These are phyloP conservation scores for Aleiodes leptofemur DNA, from an alignment of 2,888 invertebrate genomes.

Conservation along the genomic window DNA sequence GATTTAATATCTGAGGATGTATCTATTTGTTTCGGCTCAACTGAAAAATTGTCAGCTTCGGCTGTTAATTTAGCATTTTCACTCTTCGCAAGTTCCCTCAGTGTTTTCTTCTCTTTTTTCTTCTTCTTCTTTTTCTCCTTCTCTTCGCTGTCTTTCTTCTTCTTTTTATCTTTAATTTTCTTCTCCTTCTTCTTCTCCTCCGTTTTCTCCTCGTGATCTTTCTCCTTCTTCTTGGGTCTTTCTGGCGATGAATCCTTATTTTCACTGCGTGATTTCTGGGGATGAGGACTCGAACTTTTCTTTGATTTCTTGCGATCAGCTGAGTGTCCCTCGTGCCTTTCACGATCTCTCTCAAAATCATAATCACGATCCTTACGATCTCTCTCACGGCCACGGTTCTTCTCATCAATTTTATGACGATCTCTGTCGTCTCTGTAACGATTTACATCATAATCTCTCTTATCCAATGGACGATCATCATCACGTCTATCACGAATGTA, in stretches of 20 bases:
- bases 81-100: slow-evolving; percentile 63
- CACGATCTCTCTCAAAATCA: slow-evolving; percentile 72
- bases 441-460: slow-evolving; percentile 70
- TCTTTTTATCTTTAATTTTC: slow-evolving; percentile 76
- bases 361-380: slow-evolving; percentile 66
- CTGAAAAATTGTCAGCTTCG: slow-evolving; percentile 41
- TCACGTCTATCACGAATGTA: slow-evolving; percentile 66
- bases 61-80: slow-evolving; percentile 42
- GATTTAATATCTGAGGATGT: slow-evolving; percentile 15
- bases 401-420: slow-evolving; percentile 70
- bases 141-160: slow-evolving; percentile 78
- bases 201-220: slow-evolving; percentile 75
- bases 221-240: slow-evolving; percentile 78
- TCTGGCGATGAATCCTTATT: slow-evolving; percentile 72
- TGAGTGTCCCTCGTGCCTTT: slow-evolving; percentile 71
- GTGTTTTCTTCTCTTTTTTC: slow-evolving; percentile 70
- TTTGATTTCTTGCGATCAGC: slow-evolving; percentile 70
- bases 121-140: slow-evolving; percentile 78
- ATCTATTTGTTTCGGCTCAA: slow-evolving; percentile 2
- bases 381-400: slow-evolving; percentile 75
- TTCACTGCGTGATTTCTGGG: slow-evolving; percentile 71
- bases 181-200: slow-evolving; percentile 74
- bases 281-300: slow-evolving; percentile 71
- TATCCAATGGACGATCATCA: slow-evolving; percentile 66
- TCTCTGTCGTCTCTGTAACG: slow-evolving; percentile 74